Percentiles rank a stretch among this genome's conserved stretches.
Conservation (phyloP, 1,140 invertebrate species). For the Drosophila baimaii region DNA sequence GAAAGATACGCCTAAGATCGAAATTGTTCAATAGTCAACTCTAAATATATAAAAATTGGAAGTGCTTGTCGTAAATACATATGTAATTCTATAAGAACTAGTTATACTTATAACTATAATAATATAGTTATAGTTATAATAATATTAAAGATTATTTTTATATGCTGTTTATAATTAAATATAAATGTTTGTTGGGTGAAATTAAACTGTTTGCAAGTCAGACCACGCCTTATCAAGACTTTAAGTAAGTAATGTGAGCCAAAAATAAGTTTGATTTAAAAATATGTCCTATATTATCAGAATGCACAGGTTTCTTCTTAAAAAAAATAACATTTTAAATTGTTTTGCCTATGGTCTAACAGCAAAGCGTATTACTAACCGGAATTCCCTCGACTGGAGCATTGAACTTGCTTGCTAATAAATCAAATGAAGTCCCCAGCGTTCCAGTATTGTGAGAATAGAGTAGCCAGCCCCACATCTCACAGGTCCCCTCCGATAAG, state of each 20-base stretch:
- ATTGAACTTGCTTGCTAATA: conserved; percentile 25
- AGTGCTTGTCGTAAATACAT: too few relatives aligned
- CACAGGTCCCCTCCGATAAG: neutral
- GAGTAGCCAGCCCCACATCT: conserved; percentile 3
- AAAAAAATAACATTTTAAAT: too few relatives aligned
- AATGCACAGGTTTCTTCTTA: neutral
- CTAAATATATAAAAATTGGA: too few relatives aligned
- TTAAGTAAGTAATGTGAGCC: neutral
- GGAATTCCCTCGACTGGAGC: neutral
- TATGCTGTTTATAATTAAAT: neutral
- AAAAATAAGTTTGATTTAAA: neutral
- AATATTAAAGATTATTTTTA: neutral
- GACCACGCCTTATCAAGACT: neutral
- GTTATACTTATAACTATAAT: neutral
- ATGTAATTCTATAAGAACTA: neutral
- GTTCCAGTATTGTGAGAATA: conserved; percentile 15
- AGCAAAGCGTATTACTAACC: neutral
- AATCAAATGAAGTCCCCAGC: conserved; percentile 12
- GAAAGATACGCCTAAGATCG: too few relatives aligned
- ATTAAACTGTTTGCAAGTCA: neutral
- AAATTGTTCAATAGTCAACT: too few relatives aligned
- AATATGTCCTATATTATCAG: neutral
- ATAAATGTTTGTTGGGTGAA: neutral
- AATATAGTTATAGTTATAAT: neutral
- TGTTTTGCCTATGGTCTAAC: too few relatives aligned